These are phyloP conservation scores for Anableps anableps DNA, from an alignment of 2,797 vertebrate species.

Conservation along the genomic window DNA sequence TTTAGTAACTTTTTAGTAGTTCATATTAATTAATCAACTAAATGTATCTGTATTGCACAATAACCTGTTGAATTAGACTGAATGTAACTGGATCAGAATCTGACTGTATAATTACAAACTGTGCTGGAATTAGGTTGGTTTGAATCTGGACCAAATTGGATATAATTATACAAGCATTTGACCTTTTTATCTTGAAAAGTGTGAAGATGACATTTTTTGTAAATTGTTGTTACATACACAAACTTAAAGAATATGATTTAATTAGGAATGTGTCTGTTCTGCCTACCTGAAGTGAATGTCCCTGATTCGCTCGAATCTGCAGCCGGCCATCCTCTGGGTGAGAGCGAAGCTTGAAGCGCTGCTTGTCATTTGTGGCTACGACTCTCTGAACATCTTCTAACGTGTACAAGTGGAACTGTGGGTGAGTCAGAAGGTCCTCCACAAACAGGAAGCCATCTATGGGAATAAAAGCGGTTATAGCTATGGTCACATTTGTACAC, in stretches of 20 bases:
- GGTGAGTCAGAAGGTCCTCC: conserved; percentile 81
- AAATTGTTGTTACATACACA: neutral
- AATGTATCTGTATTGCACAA: neutral
- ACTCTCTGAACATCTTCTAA: conserved; percentile 83
- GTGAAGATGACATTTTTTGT: neutral
- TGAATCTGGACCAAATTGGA: neutral
- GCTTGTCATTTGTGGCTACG: conserved; percentile 85
- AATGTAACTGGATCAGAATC: neutral
- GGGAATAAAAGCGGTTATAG: conserved; percentile 11
- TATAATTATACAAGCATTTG: neutral
- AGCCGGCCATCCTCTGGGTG: conserved; percentile 76
- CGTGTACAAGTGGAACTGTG: conserved; percentile 82
- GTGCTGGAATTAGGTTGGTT: neutral
- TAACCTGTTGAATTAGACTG: neutral
- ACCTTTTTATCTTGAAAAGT: neutral
- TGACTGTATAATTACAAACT: neutral
- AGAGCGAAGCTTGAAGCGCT: conserved; percentile 83
- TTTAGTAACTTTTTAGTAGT: neutral
- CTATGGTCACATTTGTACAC: conserved; percentile 6
- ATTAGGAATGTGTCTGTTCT: neutral
- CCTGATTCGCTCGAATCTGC: conserved; percentile 91
- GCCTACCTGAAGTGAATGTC: conserved; percentile 87
- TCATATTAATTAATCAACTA: neutral
- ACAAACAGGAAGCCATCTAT: conserved; percentile 89
- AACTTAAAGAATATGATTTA: neutral